Base-by-base conservation (phyloP, 2,797 vertebrate species). In the Pelochelys cantorii region DNA sequence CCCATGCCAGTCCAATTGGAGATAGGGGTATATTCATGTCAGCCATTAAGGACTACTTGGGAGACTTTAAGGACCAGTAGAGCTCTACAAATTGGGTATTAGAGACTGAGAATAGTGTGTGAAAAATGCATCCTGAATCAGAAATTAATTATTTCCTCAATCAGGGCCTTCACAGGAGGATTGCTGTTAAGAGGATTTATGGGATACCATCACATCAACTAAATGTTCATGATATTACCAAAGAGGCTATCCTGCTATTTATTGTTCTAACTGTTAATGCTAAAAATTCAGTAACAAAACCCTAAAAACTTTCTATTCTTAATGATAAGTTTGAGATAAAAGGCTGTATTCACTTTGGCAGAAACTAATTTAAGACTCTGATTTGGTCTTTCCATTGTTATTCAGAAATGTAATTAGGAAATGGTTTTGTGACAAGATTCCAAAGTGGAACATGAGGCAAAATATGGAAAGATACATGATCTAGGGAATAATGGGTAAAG, bases 1-100 rank as follows among this genome's bases (percentile, higher is more conserved):
- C 42, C 55, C 92, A 83, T 79, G 77, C 91, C 80, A 89, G 83
- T 88, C n/a, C 79, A 84, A 60, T 60, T 27, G 7, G 22, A 20
- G 56, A 20, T 22, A 20, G 8, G 56, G 56, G 18, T 29, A 11
- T 81, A 87, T 95, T 97, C 56, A 71, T 90, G 82, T 90, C 87
- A 95, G 65, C 59, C 84, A 90, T 95, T 97, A 96, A 95, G 83
- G 85, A n/a, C 22, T 93, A 90, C 89, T 91, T 93, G 90, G 92
- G 93, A 92, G 37, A 94, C 84, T 93, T 97, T 95, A 96, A 96
- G 65, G 60, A 90, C 65, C 87, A 94, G 93, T 5, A 81, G 5
- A 90, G 12, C 89, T 96, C 95, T 93, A 37, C 78, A 95, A 94
- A 95, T 93, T 95, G 79, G 87, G 18, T 91, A 91, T 34, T 54